Conservation (phyloP, 2,113 vertebrate genomes). For the Xerus inauris region DNA sequence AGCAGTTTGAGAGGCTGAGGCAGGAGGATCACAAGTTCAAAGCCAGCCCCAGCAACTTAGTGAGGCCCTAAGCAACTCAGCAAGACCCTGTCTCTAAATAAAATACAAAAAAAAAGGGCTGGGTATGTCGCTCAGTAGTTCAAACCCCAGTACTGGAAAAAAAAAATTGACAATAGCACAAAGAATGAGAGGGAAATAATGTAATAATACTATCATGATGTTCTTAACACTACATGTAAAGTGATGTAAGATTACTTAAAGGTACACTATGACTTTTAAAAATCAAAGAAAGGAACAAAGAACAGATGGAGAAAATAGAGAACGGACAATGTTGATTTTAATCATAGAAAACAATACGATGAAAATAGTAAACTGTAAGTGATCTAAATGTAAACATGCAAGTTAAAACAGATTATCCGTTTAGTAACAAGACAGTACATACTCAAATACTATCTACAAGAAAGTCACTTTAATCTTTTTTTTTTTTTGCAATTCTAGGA, state of each 20-base stretch:
- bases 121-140: too few species aligned
- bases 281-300: neutral
- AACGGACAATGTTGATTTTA: constrained; percentile 9
- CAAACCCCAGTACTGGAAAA: too few species aligned
- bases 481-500: neutral
- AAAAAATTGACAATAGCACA: neutral
- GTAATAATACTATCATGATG: neutral
- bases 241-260: neutral
- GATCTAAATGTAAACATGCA: neutral
- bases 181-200: neutral
- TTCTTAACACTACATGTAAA: neutral
- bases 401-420: neutral
- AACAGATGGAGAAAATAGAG: neutral
- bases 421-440: neutral
- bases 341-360: neutral
- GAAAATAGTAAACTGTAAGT: neutral
- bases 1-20: too few species aligned
- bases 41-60: too few species aligned
- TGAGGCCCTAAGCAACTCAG: too few species aligned
- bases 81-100: too few species aligned
- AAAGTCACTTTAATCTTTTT: neutral
- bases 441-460: neutral
- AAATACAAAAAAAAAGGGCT: too few species aligned
- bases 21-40: too few species aligned
- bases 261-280: neutral